Evolutionary conservation across 2,888 invertebrate species (phyloP).

Genomic region (Deladenus siricidicola): DNA sequence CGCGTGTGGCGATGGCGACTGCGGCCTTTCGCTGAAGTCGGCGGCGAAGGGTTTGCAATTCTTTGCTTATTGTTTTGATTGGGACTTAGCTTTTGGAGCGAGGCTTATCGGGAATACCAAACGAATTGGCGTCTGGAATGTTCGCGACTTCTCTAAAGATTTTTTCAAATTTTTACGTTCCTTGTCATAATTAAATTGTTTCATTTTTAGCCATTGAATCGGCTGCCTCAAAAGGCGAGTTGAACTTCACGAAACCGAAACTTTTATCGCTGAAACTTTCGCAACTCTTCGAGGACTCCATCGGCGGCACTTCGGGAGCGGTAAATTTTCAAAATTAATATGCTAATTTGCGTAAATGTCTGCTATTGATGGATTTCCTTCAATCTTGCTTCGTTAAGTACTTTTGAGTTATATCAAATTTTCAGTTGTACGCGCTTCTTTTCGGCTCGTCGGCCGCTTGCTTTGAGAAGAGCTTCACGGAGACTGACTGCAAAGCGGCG

Average conservation of each 20-base stretch:
- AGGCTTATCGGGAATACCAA: neutral
- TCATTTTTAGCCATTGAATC: slow-evolving; percentile 20
- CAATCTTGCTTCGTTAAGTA: neutral
- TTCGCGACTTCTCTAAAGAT: too few relatives aligned
- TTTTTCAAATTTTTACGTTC: too few relatives aligned
- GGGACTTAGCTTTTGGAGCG: too few relatives aligned
- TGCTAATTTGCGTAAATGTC: too few relatives aligned
- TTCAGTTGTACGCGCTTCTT: slow-evolving; percentile 43
- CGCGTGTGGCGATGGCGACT: slow-evolving; percentile 69
- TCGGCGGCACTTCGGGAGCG: slow-evolving; percentile 48
- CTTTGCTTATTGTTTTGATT: too few relatives aligned
- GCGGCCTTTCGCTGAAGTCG: slow-evolving; percentile 62
- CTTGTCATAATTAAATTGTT: too few relatives aligned
- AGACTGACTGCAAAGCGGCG: slow-evolving; percentile 13
- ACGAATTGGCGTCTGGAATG: too few relatives aligned
- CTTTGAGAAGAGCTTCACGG: slow-evolving; percentile 13
- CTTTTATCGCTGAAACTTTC: slow-evolving; percentile 35
- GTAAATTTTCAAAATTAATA: slow-evolving; percentile 26
- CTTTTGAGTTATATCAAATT: too few relatives aligned
- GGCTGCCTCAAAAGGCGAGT: slow-evolving; percentile 2
- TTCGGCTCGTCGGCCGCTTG: slow-evolving; percentile 28
- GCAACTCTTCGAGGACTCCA: slow-evolving; percentile 35
- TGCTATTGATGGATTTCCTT: neutral
- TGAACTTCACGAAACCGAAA: slow-evolving; percentile 25
- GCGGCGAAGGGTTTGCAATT: slow-evolving; percentile 50